Evolutionary conservation across 2,888 invertebrate species (phyloP).

Genomic region (Sinhomidia bicolor): DNA sequence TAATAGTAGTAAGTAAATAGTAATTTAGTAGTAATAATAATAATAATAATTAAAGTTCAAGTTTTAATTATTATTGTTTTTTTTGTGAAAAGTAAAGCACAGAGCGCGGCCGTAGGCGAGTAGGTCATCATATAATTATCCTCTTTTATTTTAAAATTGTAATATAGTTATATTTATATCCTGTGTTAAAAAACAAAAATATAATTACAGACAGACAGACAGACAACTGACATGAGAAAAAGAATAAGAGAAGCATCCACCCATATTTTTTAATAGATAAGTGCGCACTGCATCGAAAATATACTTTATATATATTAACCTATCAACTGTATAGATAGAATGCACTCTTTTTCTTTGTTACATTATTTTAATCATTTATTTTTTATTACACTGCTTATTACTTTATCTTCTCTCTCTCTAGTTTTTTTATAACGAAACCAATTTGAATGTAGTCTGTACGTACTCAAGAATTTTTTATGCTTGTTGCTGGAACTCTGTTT

Average conservation of each 20-base stretch:
- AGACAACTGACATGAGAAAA: neutral
- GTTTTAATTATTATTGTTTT: conserved; percentile 23
- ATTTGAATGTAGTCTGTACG: conserved; percentile 38
- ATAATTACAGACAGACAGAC: conserved; percentile 22
- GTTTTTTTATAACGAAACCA: conserved; percentile 15
- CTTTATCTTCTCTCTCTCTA: neutral
- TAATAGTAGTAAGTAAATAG: neutral
- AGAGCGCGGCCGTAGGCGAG: conserved; percentile 62
- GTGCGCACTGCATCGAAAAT: conserved; percentile 62
- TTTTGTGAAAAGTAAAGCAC: conserved; percentile 69
- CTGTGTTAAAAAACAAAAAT: conserved; percentile 54
- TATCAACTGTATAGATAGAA: conserved; percentile 22
- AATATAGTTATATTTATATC: neutral
- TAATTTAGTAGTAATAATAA: neutral
- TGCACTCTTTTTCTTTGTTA: conserved; percentile 35
- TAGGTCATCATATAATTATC: conserved; percentile 32
- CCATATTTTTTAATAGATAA: conserved; percentile 10
- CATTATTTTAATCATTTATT: neutral
- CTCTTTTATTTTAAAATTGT: neutral
- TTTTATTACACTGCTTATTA: conserved; percentile 14
- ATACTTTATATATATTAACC: conserved; percentile 36
- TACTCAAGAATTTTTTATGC: conserved; percentile 23
- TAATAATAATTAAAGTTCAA: conserved; percentile 9
- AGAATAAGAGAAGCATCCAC: conserved; percentile 58
- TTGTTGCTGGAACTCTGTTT: conserved; percentile 48